Conservation (phyloP, 2,888 invertebrate genomes). For the Nemotelus pantherinus region DNA sequence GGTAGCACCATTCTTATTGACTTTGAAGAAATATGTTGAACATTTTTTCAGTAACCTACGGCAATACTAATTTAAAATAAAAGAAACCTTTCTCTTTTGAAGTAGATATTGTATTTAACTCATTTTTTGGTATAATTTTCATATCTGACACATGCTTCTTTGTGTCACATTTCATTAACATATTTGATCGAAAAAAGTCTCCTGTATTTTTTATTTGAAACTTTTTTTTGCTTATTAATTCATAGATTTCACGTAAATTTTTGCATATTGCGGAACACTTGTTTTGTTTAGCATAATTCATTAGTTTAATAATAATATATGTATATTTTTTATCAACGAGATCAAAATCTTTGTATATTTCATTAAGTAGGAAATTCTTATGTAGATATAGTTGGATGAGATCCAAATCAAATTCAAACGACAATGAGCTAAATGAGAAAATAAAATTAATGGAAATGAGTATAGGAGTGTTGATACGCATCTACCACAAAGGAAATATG, state of each 20-base stretch:
- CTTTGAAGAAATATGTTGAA: no score
- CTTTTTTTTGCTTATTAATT: background rate
- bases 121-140: constrained; percentile 23
- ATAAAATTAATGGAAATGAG: background rate
- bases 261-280: constrained; percentile 10
- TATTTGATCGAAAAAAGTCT: constrained; percentile 20
- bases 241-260: constrained; percentile 1
- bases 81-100: background rate
- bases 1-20: no score
- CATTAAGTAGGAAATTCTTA: background rate
- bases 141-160: constrained; percentile 36
- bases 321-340: constrained; percentile 25
- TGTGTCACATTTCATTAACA: constrained; percentile 10
- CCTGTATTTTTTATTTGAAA: constrained; percentile 18
- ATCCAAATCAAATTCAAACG: background rate
- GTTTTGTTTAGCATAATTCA: background rate
- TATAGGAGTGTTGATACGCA: background rate
- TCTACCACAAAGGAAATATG: constrained; percentile 10
- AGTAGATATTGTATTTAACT: constrained; percentile 41
- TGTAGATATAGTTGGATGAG: background rate
- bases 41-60: background rate
- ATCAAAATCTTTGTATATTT: constrained; percentile 21
- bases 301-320: background rate
- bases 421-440: background rate
- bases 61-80: background rate